These are phyloP conservation scores for Euleptes europaea DNA, from an alignment of 2,113 vertebrate species.

Conservation along the genomic window DNA sequence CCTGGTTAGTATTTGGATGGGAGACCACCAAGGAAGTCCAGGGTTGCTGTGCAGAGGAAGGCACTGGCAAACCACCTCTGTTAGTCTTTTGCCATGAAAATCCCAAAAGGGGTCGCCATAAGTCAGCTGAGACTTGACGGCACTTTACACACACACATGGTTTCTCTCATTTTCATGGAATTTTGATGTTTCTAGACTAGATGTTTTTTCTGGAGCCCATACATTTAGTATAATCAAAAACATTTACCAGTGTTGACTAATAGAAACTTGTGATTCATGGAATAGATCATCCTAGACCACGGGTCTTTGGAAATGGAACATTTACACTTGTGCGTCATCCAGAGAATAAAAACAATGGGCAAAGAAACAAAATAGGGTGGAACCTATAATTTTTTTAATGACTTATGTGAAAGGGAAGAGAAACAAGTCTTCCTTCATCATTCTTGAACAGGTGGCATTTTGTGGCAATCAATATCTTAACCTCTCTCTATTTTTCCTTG, in stretches of 20 bases:
- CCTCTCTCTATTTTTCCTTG: constrained; percentile 8
- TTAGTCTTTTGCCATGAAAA: no score
- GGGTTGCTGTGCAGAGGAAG: no score
- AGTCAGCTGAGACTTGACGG: no score
- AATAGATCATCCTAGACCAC: not conserved
- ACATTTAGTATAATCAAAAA: not conserved
- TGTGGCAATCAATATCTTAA: constrained; percentile 47
- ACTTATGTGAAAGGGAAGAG: constrained; percentile 32
- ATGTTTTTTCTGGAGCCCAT: not conserved
- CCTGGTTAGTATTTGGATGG: no score
- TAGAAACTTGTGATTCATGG: not conserved
- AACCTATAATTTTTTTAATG: constrained; percentile 44
- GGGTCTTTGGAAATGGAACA: constrained; percentile 50
- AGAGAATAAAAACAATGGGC: constrained; percentile 31
- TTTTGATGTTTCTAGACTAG: not conserved
- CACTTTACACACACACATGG: no score
- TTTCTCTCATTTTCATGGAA: not conserved
- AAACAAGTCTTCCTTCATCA: constrained; percentile 36
- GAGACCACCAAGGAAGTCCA: no score
- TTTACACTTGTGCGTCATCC: constrained; percentile 34
- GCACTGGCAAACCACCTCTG: no score
- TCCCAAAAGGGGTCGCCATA: no score
- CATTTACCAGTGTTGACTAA: not conserved
- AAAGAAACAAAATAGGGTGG: constrained; percentile 31
- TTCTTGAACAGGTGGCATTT: constrained; percentile 22